phyloP scores from a whole-genome alignment of 2,797 vertebrate species.

The Pachyuromys duprasi region DNA sequence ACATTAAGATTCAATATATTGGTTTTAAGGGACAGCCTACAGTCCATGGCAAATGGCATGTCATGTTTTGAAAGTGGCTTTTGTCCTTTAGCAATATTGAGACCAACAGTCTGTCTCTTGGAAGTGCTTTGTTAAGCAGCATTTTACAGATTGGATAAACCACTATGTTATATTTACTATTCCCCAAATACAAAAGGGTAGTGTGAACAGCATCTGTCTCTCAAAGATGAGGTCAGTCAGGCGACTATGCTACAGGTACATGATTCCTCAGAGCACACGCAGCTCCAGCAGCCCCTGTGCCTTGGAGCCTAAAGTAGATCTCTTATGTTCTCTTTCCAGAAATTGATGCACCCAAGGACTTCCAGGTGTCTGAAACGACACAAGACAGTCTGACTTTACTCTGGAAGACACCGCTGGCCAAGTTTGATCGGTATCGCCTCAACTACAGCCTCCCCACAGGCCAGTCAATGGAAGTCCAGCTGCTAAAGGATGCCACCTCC shows the following conservation, averaged over 20 bases:
- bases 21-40: not conserved
- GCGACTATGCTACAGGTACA: not conserved
- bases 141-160: not conserved
- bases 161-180: not conserved
- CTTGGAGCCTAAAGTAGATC: not conserved
- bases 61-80: conserved; percentile 12
- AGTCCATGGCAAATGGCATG: too few relatives aligned
- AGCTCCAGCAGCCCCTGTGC: not conserved
- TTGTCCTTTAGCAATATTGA: not conserved
- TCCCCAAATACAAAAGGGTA: not conserved
- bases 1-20: not conserved
- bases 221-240: not conserved
- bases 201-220: accelerated
- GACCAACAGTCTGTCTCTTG: not conserved
- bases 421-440: conserved; percentile 94
- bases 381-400: conserved; percentile 92
- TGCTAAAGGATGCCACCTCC: conserved; percentile 89
- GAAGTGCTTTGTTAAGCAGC: not conserved
- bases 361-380: conserved; percentile 89
- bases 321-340: conserved; percentile 85
- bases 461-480: conserved; percentile 86
- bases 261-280: too few relatives aligned
- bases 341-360: conserved; percentile 94
- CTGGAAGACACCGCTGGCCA: conserved; percentile 94
- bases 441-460: conserved; percentile 87